Evolutionary conservation across 2,888 invertebrate species (phyloP).

Genomic region (Lordiphosa fenestrarum): DNA sequence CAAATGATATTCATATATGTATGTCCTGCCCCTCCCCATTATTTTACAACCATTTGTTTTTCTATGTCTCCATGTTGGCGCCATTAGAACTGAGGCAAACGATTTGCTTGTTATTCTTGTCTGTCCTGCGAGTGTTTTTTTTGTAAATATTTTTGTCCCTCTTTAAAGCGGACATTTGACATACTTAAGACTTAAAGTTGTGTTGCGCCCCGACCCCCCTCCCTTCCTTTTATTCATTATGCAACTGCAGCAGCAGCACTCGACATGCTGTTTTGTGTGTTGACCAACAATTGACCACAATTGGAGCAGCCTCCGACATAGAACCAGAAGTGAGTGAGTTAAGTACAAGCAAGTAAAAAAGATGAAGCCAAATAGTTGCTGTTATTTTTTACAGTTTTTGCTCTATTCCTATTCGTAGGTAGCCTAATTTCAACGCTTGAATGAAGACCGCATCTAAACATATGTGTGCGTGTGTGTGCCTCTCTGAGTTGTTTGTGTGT

Average conservation of each 20-base stretch:
- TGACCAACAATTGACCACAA: constrained; percentile 70
- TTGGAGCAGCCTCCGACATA: constrained; percentile 53
- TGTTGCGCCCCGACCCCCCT: neutral
- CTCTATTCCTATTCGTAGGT: constrained; percentile 49
- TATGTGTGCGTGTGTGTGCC: constrained; percentile 4
- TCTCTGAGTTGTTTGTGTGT: constrained; percentile 8
- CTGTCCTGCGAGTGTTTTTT: constrained; percentile 10
- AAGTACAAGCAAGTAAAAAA: constrained; percentile 36
- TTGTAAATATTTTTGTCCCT: constrained; percentile 21
- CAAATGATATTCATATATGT: too few relatives aligned
- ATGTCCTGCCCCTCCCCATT: neutral
- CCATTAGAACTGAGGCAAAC: constrained; percentile 29
- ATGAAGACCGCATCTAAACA: constrained; percentile 49
- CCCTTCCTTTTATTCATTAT: constrained; percentile 38
- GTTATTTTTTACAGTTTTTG: constrained; percentile 31
- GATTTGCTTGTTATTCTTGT: constrained; percentile 24
- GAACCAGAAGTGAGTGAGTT: constrained; percentile 28
- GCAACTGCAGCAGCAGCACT: constrained; percentile 57
- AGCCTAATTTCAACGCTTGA: constrained; percentile 75
- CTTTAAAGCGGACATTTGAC: constrained; percentile 32
- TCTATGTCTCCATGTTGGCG: constrained; percentile 26
- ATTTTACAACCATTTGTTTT: constrained; percentile 4
- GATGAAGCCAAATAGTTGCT: constrained; percentile 71
- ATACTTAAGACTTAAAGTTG: constrained; percentile 49
- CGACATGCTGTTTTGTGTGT: constrained; percentile 22